phyloP scores from a whole-genome alignment of 2,888 invertebrate species.

The Erebia palarica region DNA sequence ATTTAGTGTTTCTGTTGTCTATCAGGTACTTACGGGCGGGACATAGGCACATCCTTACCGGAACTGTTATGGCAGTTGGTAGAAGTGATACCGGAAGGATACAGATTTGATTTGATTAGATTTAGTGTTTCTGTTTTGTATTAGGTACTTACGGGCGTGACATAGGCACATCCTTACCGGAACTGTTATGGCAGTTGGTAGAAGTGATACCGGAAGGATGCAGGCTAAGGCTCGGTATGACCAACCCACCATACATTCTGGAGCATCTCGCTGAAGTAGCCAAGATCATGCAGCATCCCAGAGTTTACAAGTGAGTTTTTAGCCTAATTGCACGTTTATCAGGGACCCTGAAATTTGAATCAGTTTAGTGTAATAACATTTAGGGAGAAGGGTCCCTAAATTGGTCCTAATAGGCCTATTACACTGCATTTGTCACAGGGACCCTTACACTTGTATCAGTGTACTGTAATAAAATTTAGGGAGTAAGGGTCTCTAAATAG shows the following conservation, averaged over 20 bases:
- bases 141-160: constrained; percentile 95
- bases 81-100: constrained; percentile 87
- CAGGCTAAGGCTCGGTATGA: constrained; percentile 96
- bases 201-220: constrained; percentile 89
- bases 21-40: too few species aligned
- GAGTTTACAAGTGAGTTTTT: constrained; percentile 87
- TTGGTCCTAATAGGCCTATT: background rate
- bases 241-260: constrained; percentile 98
- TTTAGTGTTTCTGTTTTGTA: background rate
- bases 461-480: too few species aligned
- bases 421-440: too few species aligned
- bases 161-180: constrained; percentile 93
- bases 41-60: constrained; percentile 94
- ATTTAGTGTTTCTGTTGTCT: too few species aligned
- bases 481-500: too few species aligned
- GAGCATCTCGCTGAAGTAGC: constrained; percentile 96
- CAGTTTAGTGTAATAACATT: too few species aligned
- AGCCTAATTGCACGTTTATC: background rate
- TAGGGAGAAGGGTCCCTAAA: too few species aligned
- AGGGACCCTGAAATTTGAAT: too few species aligned
- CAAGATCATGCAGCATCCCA: constrained; percentile 91
- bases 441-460: too few species aligned
- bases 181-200: constrained; percentile 92
- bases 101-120: constrained; percentile 75
- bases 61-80: constrained; percentile 93